Percentiles rank a stretch among this genome's conserved stretches.
phyloP scores from a whole-genome alignment of 1,140 invertebrate genomes.

The Tenebrio molitor region DNA sequence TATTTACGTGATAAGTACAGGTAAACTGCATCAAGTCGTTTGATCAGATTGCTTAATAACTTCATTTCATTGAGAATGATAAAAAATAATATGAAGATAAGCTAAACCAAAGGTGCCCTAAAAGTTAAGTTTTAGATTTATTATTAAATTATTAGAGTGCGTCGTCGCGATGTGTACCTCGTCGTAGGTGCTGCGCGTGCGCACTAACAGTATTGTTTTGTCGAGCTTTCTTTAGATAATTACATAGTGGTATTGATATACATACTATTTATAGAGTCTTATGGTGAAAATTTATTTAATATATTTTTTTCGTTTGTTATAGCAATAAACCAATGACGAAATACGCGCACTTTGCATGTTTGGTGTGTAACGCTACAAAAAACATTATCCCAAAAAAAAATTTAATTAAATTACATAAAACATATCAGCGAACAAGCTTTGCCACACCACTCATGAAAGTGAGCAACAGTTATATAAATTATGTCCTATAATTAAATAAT shows the following conservation, averaged over 20 bases:
- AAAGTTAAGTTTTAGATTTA: constrained; percentile 66
- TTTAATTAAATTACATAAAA: constrained; percentile 48
- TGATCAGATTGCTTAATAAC: constrained; percentile 35
- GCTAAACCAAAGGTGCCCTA: constrained; percentile 69
- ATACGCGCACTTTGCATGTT: constrained; percentile 17
- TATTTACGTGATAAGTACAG: constrained; percentile 60
- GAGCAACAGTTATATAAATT: constrained; percentile 36
- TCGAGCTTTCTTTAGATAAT: constrained; percentile 51
- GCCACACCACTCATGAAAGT: constrained; percentile 47
- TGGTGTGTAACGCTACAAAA: constrained; percentile 43
- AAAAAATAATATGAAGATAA: constrained; percentile 61
- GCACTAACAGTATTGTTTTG: constrained; percentile 41
- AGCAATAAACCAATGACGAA: constrained; percentile 61
- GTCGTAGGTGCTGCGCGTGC: constrained; percentile 1
- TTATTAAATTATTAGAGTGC: constrained; percentile 54
- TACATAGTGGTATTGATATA: constrained; percentile 37
- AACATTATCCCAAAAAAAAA: no score
- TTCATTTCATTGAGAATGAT: constrained; percentile 49
- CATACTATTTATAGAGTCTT: constrained; percentile 44
- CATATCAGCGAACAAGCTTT: constrained; percentile 54
- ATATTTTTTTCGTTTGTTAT: constrained; percentile 59
- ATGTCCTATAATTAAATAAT: constrained; percentile 22
- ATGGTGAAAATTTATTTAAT: constrained; percentile 52
- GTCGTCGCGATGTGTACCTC: constrained; percentile 10
- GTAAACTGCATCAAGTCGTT: constrained; percentile 46